A percentile compares a stretch with the other conserved stretches of the same genome.
These are phyloP conservation scores for Tauraco hartlaubi DNA, from an alignment of 2,797 vertebrate species.

Conservation along the genomic window DNA sequence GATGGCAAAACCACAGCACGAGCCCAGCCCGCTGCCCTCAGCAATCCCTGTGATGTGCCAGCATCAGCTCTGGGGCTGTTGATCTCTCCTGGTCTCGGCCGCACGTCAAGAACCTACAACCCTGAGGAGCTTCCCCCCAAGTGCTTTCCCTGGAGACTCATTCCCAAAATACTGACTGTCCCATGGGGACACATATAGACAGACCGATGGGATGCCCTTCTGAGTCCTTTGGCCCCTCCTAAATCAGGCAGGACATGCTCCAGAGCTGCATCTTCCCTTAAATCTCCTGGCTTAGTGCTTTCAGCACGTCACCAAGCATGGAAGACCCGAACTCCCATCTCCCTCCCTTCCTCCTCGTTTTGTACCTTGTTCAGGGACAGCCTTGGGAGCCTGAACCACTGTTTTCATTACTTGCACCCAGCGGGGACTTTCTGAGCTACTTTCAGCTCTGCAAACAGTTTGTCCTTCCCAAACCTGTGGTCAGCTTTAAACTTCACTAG, in stretches of 20 bases:
- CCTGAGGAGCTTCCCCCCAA: not conserved
- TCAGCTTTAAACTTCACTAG: not conserved
- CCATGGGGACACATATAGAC: not conserved
- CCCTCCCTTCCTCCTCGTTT: not conserved
- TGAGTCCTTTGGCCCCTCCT: not conserved
- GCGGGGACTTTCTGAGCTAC: not conserved
- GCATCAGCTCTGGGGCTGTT: not conserved
- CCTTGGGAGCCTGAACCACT: not conserved
- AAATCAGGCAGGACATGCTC: not conserved
- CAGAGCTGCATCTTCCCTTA: not conserved
- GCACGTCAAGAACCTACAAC: not conserved
- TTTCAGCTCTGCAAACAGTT: not conserved
- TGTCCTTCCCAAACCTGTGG: not conserved
- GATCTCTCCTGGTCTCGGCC: not conserved
- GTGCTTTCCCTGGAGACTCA: not conserved
- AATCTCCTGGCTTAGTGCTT: not conserved
- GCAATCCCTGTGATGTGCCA: fast-evolving
- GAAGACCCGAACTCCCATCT: not conserved
- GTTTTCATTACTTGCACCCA: not conserved
- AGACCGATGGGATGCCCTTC: not conserved
- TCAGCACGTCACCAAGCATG: not conserved
- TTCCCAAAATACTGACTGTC: not conserved
- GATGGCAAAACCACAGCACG: fast-evolving
- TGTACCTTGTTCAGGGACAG: not conserved
- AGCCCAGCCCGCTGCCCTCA: not conserved